A percentile compares a stretch with the other conserved stretches of the same genome.
Evolutionary conservation across 2,113 vertebrate genomes (phyloP).

Genomic region (Leptodactylus fuscus): DNA sequence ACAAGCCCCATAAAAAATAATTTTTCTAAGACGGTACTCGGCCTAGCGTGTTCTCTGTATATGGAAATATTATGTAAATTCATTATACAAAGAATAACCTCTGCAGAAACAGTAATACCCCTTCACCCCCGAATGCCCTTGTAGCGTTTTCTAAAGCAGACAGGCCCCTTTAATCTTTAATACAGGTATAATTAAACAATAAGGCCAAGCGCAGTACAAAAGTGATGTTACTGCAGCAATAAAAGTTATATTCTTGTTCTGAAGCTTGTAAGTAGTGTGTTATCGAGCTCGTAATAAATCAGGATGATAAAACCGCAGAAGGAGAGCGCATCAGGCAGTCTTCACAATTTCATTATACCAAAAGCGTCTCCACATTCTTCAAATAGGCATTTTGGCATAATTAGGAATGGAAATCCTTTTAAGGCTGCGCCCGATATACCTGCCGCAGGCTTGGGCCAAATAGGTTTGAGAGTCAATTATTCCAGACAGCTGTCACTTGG

Average conservation of each 20-base stretch:
- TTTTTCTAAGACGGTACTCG: no score
- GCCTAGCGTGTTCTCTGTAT: no score
- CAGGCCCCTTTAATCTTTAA: neutral
- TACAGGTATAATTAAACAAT: neutral
- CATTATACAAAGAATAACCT: no score
- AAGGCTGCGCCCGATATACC: slow-evolving; percentile 22
- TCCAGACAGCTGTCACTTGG: slow-evolving; percentile 52
- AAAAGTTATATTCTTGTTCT: slow-evolving; percentile 1
- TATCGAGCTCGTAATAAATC: neutral
- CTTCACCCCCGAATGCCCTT: no score
- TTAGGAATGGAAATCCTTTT: slow-evolving; percentile 18
- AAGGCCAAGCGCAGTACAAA: neutral
- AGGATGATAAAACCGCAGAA: neutral
- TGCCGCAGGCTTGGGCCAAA: slow-evolving; percentile 26
- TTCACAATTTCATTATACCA: slow-evolving; percentile 22
- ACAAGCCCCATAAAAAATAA: no score
- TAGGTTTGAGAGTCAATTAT: slow-evolving; percentile 32
- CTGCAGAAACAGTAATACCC: no score
- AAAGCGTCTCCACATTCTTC: slow-evolving; percentile 16
- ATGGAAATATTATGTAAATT: no score
- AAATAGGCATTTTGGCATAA: slow-evolving; percentile 22
- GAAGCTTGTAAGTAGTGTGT: neutral
- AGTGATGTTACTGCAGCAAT: neutral
- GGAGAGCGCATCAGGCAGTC: neutral
- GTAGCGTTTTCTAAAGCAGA: no score